Base-by-base conservation (phyloP, 2,888 invertebrate species). In the Acrobasis consociella region DNA sequence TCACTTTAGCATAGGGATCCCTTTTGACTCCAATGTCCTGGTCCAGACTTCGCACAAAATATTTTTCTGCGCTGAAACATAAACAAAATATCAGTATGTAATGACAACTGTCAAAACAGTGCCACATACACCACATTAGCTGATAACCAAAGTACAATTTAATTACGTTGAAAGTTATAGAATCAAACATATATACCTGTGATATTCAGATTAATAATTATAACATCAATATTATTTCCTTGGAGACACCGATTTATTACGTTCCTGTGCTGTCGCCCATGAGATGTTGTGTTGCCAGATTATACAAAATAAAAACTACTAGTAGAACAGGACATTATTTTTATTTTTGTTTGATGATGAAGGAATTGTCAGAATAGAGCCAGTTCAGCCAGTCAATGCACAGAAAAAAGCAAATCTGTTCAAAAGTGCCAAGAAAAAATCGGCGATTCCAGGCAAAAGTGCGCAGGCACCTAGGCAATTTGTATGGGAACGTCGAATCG, bases 161-260 rank as follows among this genome's bases (percentile, higher is more conserved):
- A 56, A 42, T 42, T 46, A 56, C 16, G 13, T 17, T 56, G 42
- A 42, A 56, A 56, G 17, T 8, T 22, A 56, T 56, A 42, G 38
- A 42, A 46, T 42, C 56, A 42, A 38, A 51, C 60, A 52, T 22
- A 52, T 22, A 71, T 81, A 85, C 83, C 84, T 79, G 74, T 70
- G 69, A 55, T 64, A 76, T 76, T 78, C 78, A 72, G 72, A 73
- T 67, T 71, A 74, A 69, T 76, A 67, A 70, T 66, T 64, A 76
- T 81, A 83, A 87, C 79, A 91, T 91, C 91, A 84, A 91, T 91
- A 89, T 67, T 86, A 91, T 91, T 89, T 89, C 91, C 91, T 86
- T 85, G 91, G 91, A 87, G 87, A 91, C 89, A 90, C 85, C 87
- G 90, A 90, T 90, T 85, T 89, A 91, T 81, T 88, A 86, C 88